phyloP scores from a whole-genome alignment of 2,113 vertebrate genomes.

The Aleadryas rufinucha region DNA sequence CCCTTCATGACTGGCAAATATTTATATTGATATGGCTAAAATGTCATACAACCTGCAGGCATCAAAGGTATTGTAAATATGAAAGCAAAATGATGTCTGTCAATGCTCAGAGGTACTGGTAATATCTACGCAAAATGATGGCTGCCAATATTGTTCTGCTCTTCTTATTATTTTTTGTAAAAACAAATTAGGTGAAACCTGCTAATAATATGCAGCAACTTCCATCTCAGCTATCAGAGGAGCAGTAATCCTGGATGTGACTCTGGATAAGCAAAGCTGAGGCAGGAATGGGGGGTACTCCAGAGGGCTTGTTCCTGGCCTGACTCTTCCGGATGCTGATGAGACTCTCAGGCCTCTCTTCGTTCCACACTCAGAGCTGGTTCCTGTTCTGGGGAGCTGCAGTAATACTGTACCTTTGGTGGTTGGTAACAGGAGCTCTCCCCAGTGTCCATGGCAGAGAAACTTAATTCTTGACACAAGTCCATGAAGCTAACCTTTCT shows the following conservation, averaged over 20 bases:
- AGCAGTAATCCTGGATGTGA: neutral
- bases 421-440: slow-evolving; percentile 27
- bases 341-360: neutral
- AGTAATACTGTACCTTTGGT: neutral
- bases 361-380: neutral
- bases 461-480: neutral
- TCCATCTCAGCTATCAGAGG: neutral
- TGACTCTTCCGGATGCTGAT: neutral
- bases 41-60: neutral
- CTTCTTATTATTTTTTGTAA: neutral
- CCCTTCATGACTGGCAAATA: neutral
- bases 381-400: neutral
- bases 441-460: neutral
- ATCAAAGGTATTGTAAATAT: neutral
- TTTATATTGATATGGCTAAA: neutral
- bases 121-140: neutral
- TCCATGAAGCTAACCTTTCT: neutral
- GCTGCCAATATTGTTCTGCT: neutral
- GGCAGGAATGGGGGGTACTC: neutral
- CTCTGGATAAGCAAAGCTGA: neutral
- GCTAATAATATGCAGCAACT: neutral
- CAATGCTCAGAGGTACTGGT: neutral
- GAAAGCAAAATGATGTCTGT: neutral
- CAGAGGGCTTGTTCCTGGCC: neutral
- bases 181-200: neutral